Evolutionary conservation across 2,888 invertebrate genomes (phyloP), one percentile per base, ranked within the genome.

Genomic region (Thera obeliscata): DNA sequence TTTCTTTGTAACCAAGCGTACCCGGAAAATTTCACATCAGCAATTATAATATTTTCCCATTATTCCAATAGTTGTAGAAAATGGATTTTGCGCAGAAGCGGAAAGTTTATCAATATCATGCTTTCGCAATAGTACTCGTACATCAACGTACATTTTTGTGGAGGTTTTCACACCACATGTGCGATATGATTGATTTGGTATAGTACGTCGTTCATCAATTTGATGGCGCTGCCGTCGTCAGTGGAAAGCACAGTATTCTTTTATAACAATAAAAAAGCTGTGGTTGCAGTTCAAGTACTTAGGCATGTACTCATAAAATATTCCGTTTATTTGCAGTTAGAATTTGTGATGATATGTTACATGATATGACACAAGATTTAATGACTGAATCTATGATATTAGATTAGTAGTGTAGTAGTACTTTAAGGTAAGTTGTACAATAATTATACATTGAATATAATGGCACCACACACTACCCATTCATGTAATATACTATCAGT

Each of bases 151-250:
- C 43, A 59, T 61, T 60, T 64, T 69, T 66, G 54, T 57, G 57
- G 60, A 56, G 52, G 63, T 54, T 69, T 63, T 69, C 56, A 63
- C 60, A 56, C 56, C 58, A 69, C 60, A 54, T 69, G 54, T 63
- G 62, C 46, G 38, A 66, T 63, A 68, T 72, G 73, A 72, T 72
- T 69, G 75, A 75, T 75, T 67, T 64, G 56, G 67, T 48, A 54
- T 49, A 55, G 66, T 61, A 43, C 62, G 68, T 72, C 74, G 67
- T 71, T 65, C 64, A 72, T 72, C 74, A 74, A 72, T 71, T 63
- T 65, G 65, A 69, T 67, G 62, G 62, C 60, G 36, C 66, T 56
- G 56, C 67, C 58, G 59, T 61, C 58, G 59, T 61, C 67, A 61
- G 49, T 61, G 61, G 62, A 67, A 60, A 54, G 69, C 64, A 66